Evolutionary conservation across 2,113 vertebrate genomes (phyloP), one percentile per base, ranked within the genome.

Genomic region (Trinectes maculatus): DNA sequence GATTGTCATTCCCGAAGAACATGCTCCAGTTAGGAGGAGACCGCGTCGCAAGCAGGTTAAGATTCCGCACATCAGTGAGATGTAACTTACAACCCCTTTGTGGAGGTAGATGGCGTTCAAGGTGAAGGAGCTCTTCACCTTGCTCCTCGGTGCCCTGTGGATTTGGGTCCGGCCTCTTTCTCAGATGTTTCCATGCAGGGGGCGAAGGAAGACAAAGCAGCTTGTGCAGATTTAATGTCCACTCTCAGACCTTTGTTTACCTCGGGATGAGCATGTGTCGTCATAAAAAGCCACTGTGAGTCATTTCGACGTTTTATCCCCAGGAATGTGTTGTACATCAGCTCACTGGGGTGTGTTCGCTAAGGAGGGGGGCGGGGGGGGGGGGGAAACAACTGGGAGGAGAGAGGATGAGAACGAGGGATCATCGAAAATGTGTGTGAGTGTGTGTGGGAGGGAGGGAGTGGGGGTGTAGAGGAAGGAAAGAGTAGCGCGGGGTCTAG

Each of bases 211-310:
- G 77, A 83, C 79, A 76, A 80, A 65, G 29, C 48, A 43, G n/a
- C 71, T 66, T 71, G 33, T 88, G 79, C 81, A 73, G 70, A 74
- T 86, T 88, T 87, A 82, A 87, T 87, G 79, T 37, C 24, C 18
- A 3, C 29, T 44, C 3, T 21, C 75, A n/a, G 71, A 47, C 48
- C 72, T 44, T 76, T 60, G 39, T 74, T 73, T 60, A 71, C 66
- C 54, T 58, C 29, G 1, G 36, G 31, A 52, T 43, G 22, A 49
- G 36, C 51, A 15, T n/a, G 28, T 57, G 47, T 9, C 19, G 37
- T 65, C 36, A 44, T 36, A 52, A 51, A 74, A 77, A 77, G 42
- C 37, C 37, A 46, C 37, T 16, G 5, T 65, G 42, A 55, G 72
- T 63, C 25, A 43, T 66, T 78, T 71, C 43, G 10, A 67, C 59